Base-by-base conservation (phyloP, 2,888 invertebrate species). In the Mythimna impura region DNA sequence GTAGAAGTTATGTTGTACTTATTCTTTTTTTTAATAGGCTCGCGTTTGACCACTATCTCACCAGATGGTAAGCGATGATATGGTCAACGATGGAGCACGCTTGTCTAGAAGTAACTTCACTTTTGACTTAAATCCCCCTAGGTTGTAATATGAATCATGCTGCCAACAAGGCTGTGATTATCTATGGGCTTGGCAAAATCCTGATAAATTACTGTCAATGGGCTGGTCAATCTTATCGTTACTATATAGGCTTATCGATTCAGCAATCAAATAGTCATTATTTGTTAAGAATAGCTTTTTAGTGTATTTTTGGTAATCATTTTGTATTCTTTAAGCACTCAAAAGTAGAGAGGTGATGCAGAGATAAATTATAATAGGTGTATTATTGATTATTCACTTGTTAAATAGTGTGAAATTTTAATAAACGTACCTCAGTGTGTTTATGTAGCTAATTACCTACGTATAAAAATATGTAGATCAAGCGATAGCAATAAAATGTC, bases 101-200 rank as follows among this genome's bases (percentile, higher is more conserved):
- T 47, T 17, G 47, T 14, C 14, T 14, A 47, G 43, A 47, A 47
- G 17, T 20, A 47, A 47, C 17, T 47, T 47, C 47, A 47, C 47
- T 47, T 7, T 47, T 47, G 47, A 17, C 47, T 47, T 47, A 47
- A 17, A 47, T 7, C 6, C 47, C 47, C 47, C 47, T 2, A 47
- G 50, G 50, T n/a, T 36, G n/a, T 60, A 36, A 60, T n/a, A 30
- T 60, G 60, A 60, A 22, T 61, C 40, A 40, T 22, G 60, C 40
- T 40, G 60, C 22, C 7, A 61, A n/a, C n/a, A 36, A 36, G n/a
- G 60, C 14, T 7, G 40, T 61, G 40, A 22, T 50, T 43, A 43
- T 43, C 12, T 64, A 36, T 47, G 63, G 71, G 78, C 54, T 78
- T 70, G 76, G 54, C 36, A 64, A 52, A 17, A 43, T 4, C 20